Base-by-base conservation (phyloP, 64 coral and sea anemone species). In the Orbicella faveolata region DNA sequence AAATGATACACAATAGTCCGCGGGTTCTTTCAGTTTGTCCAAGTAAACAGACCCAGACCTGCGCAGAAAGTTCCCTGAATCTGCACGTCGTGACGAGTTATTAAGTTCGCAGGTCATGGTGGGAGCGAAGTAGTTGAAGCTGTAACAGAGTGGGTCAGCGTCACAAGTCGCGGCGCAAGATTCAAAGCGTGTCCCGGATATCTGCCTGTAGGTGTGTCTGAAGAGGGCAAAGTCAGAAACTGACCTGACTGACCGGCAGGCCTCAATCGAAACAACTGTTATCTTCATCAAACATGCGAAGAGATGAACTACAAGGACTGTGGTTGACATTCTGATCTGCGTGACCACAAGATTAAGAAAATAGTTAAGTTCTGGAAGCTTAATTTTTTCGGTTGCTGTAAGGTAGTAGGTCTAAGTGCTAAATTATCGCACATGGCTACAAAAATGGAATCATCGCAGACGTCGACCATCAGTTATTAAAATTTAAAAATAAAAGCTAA, bases 181-280 rank as follows among this genome's bases (percentile, higher is more conserved):
- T 77, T 77, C 75, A 51, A 77, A 0, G 16, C 75, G 75, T 77
- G 34, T 77, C 75, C 37, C 75, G 75, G 75, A 52, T 77, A 21
- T 77, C 51, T 4, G 15, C 37, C 18, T 48, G 75, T 48, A 39
- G 75, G 36, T 77, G 36, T 77, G 39, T 9, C 36, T 21, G 6
- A 48, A 44, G 19, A 77, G 75, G 75, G 75, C 75, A 18, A 48
- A 20, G 15, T 77, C 75, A 30, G 18, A 39, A 77, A 77, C 8
- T 39, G 75, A 77, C 7, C 17, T 36, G 36, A 77, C 34, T 52
- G 36, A 77, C 8, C 39, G 75, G 75, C 75, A 77, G 14, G 51
- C 72, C 11, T 59, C 9, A 35, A 12, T 77, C 15, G 39, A 48
- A 48, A 19, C 18, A 68, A 36, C 75, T 39, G 75, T 44, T 1